phyloP scores from a whole-genome alignment of 1,140 invertebrate species.

The Gryllus bimaculatus region DNA sequence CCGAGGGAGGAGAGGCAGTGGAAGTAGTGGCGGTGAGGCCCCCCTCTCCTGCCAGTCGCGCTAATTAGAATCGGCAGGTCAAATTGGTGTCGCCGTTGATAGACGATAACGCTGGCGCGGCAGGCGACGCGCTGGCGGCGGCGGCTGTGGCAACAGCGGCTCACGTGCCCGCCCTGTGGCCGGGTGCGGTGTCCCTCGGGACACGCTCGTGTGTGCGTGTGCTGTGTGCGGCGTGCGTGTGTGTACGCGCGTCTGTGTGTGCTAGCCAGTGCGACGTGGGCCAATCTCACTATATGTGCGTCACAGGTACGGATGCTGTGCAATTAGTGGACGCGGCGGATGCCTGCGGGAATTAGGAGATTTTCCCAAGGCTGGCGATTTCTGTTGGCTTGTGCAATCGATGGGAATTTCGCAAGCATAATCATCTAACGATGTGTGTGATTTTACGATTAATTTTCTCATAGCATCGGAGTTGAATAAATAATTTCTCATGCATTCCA shows the following conservation, averaged over 20 bases:
- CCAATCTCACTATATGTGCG: background rate
- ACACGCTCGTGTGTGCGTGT: background rate
- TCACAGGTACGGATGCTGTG: background rate
- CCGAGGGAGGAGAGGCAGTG: no score
- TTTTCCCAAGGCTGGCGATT: no score
- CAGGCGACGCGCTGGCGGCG: no score
- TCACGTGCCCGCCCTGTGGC: background rate
- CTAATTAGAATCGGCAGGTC: background rate
- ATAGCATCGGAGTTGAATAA: no score
- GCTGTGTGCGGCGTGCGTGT: background rate
- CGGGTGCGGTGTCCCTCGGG: background rate
- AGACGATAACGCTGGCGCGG: background rate
- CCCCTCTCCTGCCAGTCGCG: background rate
- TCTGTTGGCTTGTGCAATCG: no score
- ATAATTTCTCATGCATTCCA: no score
- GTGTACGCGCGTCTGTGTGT: background rate
- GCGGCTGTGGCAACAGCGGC: background rate
- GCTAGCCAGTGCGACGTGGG: background rate
- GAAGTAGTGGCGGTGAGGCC: no score
- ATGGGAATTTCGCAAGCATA: no score
- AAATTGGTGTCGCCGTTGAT: constrained; percentile 1
- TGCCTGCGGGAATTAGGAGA: no score
- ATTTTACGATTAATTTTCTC: no score
- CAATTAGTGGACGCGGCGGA: background rate
- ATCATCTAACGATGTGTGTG: no score